Percentiles rank a stretch among this genome's conserved stretches.
Conservation (phyloP, 1,140 invertebrate genomes). For the Aphidius gifuensis region DNA sequence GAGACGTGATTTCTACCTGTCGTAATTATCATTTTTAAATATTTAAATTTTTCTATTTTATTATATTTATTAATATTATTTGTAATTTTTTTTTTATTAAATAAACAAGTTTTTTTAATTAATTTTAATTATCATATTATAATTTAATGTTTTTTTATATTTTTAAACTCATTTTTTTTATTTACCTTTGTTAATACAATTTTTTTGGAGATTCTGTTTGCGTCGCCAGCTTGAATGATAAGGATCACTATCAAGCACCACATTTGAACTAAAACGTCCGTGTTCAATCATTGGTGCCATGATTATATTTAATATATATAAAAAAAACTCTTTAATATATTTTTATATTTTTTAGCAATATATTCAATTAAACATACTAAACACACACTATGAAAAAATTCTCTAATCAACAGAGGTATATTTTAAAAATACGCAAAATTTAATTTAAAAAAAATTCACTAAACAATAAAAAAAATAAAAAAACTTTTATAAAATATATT, state of each 20-base stretch:
- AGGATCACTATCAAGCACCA: slow-evolving; percentile 28
- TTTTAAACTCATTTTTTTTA: too few relatives aligned
- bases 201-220: slow-evolving; percentile 24
- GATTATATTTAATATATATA: slow-evolving; percentile 1
- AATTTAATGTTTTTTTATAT: too few relatives aligned
- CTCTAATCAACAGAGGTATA: not conserved
- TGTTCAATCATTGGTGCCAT: slow-evolving; percentile 36
- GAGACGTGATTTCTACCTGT: too few relatives aligned
- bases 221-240: slow-evolving; percentile 30
- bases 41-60: too few relatives aligned
- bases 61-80: too few relatives aligned
- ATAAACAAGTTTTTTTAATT: too few relatives aligned
- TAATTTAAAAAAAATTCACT: not conserved
- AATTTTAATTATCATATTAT: too few relatives aligned
- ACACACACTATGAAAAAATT: not conserved
- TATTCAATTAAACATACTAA: not conserved
- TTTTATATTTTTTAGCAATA: not conserved
- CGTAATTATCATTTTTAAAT: too few relatives aligned
- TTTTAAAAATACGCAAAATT: too few relatives aligned
- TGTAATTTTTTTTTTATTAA: too few relatives aligned
- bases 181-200: slow-evolving; percentile 22
- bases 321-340: not conserved
- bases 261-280: slow-evolving; percentile 6
- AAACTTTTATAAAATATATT: too few relatives aligned
- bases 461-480: too few relatives aligned